Base-by-base conservation (phyloP, 2,888 invertebrate genomes). In the Pristionchus arcanus region DNA sequence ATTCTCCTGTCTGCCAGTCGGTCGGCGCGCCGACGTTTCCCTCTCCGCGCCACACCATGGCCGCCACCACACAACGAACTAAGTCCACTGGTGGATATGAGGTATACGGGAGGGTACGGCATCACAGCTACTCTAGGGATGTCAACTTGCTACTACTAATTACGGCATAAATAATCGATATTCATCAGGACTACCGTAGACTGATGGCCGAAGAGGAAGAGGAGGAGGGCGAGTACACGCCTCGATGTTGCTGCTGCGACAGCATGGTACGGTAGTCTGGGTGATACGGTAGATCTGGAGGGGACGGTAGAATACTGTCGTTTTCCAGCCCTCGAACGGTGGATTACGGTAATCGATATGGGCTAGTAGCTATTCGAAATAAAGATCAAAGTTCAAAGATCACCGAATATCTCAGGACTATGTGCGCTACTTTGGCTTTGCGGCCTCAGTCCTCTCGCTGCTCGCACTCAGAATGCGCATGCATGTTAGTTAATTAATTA, bases 201-300 rank as follows among this genome's bases (percentile, higher is more conserved):
- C 16, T 9, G 42, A 25, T 77, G 4, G 11, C 15, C 37, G 42
- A 37, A 5, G 74, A 77, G 21, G 74, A 77, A 0, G 74, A 77
- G 21, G 74, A 77, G 11, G 74, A 77, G 21, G 74, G 74, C 25
- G 74, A 77, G 42, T 77, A 77, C 42, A 42, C 19, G 37, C 74
- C 74, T 4, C 34, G 42, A 2, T 77, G 74, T 25, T 77, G 74
- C 74, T 77, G 74, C 25, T 77, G 74, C 21, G 74, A 77, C 9
- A 77, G 74, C 42, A 37, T 42, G 74, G 74, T 77, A 77, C 74
- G 74, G 42, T 77, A 77, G 37, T 31, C 31, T 2, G 68, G 68
- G 28, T n/a, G 19, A n/a, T 59, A 59, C 59, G 59, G 59, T 59
- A 59, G 25, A n/a, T n/a, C n/a, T n/a, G n/a, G n/a, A n/a, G n/a